These are phyloP conservation scores for Empis stercorea DNA, from an alignment of 2,888 invertebrate species.

Conservation along the genomic window DNA sequence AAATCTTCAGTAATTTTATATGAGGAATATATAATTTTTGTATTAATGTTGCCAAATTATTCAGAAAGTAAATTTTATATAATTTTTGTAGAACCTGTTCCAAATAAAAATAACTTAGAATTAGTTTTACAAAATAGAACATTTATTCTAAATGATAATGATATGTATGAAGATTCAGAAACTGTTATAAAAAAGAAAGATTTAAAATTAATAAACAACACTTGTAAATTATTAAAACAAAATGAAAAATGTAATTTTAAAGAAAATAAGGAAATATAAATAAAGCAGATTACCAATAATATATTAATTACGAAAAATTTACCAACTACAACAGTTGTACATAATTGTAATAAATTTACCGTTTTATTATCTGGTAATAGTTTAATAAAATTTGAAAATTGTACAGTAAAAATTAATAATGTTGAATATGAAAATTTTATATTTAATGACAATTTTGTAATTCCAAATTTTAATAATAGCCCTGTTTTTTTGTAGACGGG, in stretches of 20 bases:
- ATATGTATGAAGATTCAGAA: not conserved
- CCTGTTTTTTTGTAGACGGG: too few relatives aligned
- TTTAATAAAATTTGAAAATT: constrained; percentile 2
- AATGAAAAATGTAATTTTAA: not conserved
- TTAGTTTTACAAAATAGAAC: not conserved
- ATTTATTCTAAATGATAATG: not conserved
- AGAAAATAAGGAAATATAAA: not conserved
- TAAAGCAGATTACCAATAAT: not conserved
- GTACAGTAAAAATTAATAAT: too few relatives aligned
- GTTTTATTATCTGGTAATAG: not conserved
- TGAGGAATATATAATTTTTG: constrained; percentile 7
- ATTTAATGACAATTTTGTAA: too few relatives aligned
- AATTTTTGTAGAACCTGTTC: constrained; percentile 8
- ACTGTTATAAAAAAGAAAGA: not conserved
- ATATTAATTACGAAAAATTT: constrained; percentile 1
- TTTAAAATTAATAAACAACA: not conserved
- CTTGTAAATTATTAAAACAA: not conserved
- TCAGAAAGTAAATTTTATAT: constrained; percentile 1
- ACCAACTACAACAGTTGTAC: not conserved
- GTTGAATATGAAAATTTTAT: not conserved
- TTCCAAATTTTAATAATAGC: too few relatives aligned
- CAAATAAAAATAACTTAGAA: constrained; percentile 7
- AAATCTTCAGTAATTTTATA: constrained; percentile 7
- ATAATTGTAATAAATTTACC: not conserved
- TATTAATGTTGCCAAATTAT: constrained; percentile 9